These are phyloP conservation scores for Pimephales promelas DNA, from an alignment of 2,113 vertebrate genomes.

Conservation along the genomic window DNA sequence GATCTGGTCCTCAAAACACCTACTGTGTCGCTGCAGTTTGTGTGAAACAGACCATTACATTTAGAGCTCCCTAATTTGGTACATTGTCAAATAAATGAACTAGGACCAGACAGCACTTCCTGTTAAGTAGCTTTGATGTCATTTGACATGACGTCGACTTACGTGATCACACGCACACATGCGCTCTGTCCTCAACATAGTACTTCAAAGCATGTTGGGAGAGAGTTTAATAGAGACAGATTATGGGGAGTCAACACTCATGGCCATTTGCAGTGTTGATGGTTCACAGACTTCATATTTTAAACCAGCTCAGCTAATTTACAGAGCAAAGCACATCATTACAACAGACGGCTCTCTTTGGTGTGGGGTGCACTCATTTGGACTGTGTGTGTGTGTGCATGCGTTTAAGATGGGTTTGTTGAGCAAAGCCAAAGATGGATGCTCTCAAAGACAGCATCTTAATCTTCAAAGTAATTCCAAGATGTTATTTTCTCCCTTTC, in stretches of 20 bases:
- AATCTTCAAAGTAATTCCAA: slow-evolving; percentile 33
- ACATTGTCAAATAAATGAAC: slow-evolving; percentile 34
- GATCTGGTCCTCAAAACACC: neutral
- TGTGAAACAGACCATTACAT: slow-evolving; percentile 22
- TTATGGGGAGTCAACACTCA: slow-evolving; percentile 37
- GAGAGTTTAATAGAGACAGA: slow-evolving; percentile 44
- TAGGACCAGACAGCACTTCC: slow-evolving; percentile 41
- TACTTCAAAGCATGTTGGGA: slow-evolving; percentile 51
- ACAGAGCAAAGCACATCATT: slow-evolving; percentile 30
- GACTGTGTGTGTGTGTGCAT: neutral
- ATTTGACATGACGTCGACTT: slow-evolving; percentile 17
- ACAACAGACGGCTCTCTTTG: slow-evolving; percentile 19
- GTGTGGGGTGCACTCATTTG: slow-evolving; percentile 34
- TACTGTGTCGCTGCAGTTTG: slow-evolving; percentile 5
- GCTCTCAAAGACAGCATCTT: slow-evolving; percentile 30
- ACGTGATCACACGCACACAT: neutral
- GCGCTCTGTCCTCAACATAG: neutral
- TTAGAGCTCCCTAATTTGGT: slow-evolving; percentile 2
- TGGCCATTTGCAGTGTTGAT: slow-evolving; percentile 44
- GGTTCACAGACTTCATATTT: slow-evolving; percentile 36
- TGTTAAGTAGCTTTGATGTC: slow-evolving; percentile 50
- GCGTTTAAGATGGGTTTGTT: slow-evolving; percentile 11
- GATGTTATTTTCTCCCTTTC: slow-evolving; percentile 13
- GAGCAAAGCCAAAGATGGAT: slow-evolving; percentile 26
- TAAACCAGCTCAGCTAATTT: slow-evolving; percentile 43